Base-by-base conservation (phyloP, 2,113 vertebrate species). In the Cettia cetti region DNA sequence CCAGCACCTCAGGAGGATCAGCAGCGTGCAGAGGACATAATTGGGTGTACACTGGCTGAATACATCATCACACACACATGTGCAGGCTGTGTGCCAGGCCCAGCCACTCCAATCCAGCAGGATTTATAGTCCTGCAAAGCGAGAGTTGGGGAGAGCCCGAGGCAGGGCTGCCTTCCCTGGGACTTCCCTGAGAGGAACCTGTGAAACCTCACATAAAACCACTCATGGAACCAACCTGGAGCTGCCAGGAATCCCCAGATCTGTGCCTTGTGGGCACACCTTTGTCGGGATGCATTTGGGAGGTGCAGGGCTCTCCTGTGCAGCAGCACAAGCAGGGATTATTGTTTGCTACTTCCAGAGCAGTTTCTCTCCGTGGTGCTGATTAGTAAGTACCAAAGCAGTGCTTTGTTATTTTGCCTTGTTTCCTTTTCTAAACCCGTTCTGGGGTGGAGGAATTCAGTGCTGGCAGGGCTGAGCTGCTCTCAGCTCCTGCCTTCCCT, bases 201-300 rank as follows among this genome's bases (percentile, higher is more conserved):
- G 8, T 17, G 11, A 37, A 60, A 27, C 45, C 37, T 59, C 8
- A 22, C 6, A 1, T 15, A 4, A 10, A 33, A 9, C 5, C 23
- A 2, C 22, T 40, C 22, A 0, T 8, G 26, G 50, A 13, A 10
- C 0, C 0, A 28, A 2, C 21, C 37, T 13, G 23, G 21, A 40
- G 4, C 47, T 59, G 31, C 37, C 90, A 87, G 90, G 69, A 50
- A 4, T 3, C 20, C 1, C 65, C 16, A 5, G 50, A 10, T 18
- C n/a, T 9, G 39, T 47, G 74, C 75, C 71, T 13, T 0, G 0
- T 2, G 74, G 22, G 2, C 33, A 13, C 14, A 1, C 2, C 0
- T 26, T 11, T 44, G 19, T 39, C 47, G 44, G 64, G 44, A 19
- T 20, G 7, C 2, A 0, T 53, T 61, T 81, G 1, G 11, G 66